These are phyloP conservation scores for Cenopis cana DNA, from an alignment of 2,888 invertebrate genomes.

Conservation along the genomic window DNA sequence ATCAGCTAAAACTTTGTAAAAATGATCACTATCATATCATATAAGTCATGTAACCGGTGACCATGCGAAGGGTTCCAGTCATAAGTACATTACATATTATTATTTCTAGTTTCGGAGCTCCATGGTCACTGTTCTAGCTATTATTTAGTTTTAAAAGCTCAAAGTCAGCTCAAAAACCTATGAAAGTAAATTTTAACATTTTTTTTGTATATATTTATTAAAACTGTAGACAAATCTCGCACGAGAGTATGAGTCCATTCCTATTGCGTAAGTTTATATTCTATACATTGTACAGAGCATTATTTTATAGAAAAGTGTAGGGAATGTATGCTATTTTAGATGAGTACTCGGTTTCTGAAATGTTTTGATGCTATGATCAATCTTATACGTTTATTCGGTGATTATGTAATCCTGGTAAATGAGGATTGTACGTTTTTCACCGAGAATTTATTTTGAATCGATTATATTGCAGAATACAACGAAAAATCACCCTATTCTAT, in stretches of 20 bases:
- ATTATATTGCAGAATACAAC: slow-evolving; percentile 8
- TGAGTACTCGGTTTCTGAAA: slow-evolving; percentile 4
- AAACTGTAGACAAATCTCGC: slow-evolving; percentile 47
- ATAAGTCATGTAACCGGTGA: slow-evolving; percentile 39
- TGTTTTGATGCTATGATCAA: slow-evolving; percentile 13
- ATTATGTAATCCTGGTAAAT: slow-evolving; percentile 14
- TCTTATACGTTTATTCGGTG: background rate
- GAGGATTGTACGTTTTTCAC: slow-evolving; percentile 9
- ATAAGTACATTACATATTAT: slow-evolving; percentile 65
- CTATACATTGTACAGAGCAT: slow-evolving; percentile 62
- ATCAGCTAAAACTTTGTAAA: slow-evolving; percentile 25
- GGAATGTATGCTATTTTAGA: slow-evolving; percentile 18
- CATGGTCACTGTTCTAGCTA: slow-evolving; percentile 43
- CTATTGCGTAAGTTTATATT: slow-evolving; percentile 52
- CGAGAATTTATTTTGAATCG: background rate
- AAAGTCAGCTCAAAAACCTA: slow-evolving; percentile 81
- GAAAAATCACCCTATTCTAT: background rate
- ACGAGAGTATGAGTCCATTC: slow-evolving; percentile 50
- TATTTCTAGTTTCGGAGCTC: slow-evolving; percentile 53
- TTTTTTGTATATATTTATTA: slow-evolving; percentile 69
- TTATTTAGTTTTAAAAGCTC: slow-evolving; percentile 80
- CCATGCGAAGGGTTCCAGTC: slow-evolving; percentile 51
- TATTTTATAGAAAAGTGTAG: slow-evolving; percentile 50
- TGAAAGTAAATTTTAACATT: slow-evolving; percentile 48
- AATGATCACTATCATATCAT: slow-evolving; percentile 43